Conservation (phyloP, 2,888 invertebrate species). For the Crepidodera aurea region DNA sequence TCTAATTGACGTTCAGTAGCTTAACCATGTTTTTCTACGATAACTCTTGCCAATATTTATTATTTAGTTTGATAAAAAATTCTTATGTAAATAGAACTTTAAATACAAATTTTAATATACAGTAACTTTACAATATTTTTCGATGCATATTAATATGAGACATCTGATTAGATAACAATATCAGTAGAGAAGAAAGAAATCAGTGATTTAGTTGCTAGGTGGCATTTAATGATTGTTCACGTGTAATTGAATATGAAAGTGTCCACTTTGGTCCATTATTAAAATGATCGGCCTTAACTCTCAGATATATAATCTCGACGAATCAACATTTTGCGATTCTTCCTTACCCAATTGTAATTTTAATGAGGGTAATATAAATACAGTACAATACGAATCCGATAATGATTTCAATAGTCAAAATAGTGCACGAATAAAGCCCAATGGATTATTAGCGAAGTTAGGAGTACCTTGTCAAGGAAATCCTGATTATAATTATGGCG, state of each 20-base stretch:
- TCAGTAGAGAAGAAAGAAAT: neutral
- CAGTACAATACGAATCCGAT: neutral
- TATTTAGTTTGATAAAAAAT: neutral
- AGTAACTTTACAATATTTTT: neutral
- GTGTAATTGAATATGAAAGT: neutral
- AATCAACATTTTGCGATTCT: neutral
- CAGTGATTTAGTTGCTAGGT: neutral
- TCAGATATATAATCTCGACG: neutral
- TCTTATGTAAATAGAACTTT: too few relatives aligned
- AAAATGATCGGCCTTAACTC: neutral
- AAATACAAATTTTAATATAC: neutral
- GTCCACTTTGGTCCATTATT: neutral
- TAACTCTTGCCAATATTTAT: neutral
- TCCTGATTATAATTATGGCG: conserved; percentile 69
- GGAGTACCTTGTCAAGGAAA: conserved; percentile 50
- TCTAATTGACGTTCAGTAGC: too few relatives aligned
- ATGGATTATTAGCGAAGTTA: conserved; percentile 49
- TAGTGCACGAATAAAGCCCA: conserved; percentile 38
- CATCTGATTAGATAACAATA: neutral
- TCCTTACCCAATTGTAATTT: too few relatives aligned
- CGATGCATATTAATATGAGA: neutral
- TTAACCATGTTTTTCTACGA: too few relatives aligned
- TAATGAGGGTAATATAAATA: neutral
- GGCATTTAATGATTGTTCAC: neutral
- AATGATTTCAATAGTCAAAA: neutral